A percentile compares a stretch with the other conserved stretches of the same genome.
phyloP scores from a whole-genome alignment of 1,140 invertebrate genomes.

The Riptortus pedestris region DNA sequence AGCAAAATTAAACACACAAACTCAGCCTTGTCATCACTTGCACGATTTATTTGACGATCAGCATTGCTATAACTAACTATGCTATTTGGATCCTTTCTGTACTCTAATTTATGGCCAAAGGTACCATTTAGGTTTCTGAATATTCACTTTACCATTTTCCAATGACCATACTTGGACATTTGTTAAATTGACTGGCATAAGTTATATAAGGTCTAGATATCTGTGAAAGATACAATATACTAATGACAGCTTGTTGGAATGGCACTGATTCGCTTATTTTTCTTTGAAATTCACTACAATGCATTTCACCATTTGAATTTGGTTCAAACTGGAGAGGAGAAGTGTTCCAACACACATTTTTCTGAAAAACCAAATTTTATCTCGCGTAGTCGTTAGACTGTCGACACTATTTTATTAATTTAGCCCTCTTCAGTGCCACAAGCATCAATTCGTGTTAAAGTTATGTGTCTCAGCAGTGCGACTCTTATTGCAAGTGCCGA shows the following conservation, averaged over 20 bases:
- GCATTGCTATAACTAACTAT: not conserved
- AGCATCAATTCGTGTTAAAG: not conserved
- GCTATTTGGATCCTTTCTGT: too few relatives aligned
- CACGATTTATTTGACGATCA: too few relatives aligned
- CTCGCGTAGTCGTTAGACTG: not conserved
- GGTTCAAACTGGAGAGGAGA: not conserved
- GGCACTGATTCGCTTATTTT: slow-evolving; percentile 23
- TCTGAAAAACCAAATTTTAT: not conserved
- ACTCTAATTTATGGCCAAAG: not conserved
- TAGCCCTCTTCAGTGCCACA: not conserved
- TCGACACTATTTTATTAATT: not conserved
- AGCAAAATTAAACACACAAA: too few relatives aligned
- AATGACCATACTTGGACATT: not conserved
- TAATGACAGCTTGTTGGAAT: slow-evolving; percentile 34
- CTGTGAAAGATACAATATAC: not conserved
- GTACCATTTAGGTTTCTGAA: not conserved
- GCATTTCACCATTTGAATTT: slow-evolving; percentile 17
- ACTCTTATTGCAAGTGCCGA: not conserved
- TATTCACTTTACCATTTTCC: not conserved
- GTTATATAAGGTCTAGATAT: slow-evolving; percentile 6
- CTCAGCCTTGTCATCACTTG: too few relatives aligned
- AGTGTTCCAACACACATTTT: not conserved
- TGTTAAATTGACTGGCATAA: not conserved
- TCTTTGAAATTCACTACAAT: not conserved
- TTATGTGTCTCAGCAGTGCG: not conserved